phyloP scores from a whole-genome alignment of 2,113 vertebrate species.

The Cepphus grylle region DNA sequence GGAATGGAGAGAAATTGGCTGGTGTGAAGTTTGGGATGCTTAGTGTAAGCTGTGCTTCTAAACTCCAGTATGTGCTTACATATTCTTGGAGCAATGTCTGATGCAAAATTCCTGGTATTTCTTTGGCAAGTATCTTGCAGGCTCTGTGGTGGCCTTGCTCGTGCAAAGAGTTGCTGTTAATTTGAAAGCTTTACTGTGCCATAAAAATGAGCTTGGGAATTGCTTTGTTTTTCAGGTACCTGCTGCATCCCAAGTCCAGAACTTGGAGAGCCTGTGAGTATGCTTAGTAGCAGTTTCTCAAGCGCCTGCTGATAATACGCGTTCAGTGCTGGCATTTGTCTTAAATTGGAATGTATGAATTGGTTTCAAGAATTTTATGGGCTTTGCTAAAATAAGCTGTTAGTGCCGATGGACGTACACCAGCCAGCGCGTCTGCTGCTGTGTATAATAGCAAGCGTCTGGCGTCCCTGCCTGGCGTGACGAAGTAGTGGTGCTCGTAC shows the following conservation, averaged over 20 bases:
- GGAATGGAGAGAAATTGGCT: neutral
- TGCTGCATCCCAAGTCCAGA: constrained; percentile 53
- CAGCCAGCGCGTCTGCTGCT: neutral
- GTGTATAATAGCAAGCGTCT: neutral
- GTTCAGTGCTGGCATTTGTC: neutral
- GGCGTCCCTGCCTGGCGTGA: neutral
- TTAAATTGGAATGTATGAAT: neutral
- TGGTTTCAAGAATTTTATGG: neutral
- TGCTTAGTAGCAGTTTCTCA: neutral
- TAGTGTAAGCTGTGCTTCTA: neutral
- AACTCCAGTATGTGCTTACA: neutral
- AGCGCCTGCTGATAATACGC: neutral
- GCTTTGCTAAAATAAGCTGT: neutral
- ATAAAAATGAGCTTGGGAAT: neutral
- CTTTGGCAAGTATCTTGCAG: neutral
- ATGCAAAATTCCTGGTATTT: neutral
- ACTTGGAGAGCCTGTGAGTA: constrained; percentile 77
- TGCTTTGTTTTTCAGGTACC: constrained; percentile 64
- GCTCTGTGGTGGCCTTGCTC: neutral
- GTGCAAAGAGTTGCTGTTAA: neutral
- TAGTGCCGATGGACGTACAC: neutral
- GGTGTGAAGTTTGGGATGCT: neutral
- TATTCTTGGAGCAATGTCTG: neutral
- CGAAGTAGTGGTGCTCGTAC: neutral
- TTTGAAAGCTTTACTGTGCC: neutral